Evolutionary conservation across 2,113 vertebrate species (phyloP), one percentile per base, ranked within the genome.

Genomic region (Syrrhaptes paradoxus): DNA sequence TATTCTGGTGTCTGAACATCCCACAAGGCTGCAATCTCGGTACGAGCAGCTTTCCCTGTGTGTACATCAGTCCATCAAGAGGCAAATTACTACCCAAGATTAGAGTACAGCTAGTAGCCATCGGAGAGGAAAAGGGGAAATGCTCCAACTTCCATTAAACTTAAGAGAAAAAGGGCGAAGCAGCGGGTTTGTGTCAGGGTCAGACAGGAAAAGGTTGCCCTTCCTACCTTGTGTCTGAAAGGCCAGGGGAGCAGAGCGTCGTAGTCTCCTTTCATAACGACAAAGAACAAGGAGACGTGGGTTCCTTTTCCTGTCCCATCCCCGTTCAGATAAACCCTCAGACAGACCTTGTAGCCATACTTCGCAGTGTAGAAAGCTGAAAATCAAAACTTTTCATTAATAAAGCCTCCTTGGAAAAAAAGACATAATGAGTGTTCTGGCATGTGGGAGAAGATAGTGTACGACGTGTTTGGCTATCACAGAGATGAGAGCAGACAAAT

Each of bases 261-360:
- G 1, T 99, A 98, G 21, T 98, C 98, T 41, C 99, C 99, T 75
- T 94, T 98, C 98, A 99, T 99, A 66, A 99, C 97, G 16, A 99
- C 98, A 5, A 99, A 98, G 96, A 99, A 99, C 43, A 99, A 97
- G 4, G 99, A 99, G 94, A 99, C 52, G 65, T 99, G 98, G 6
- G 98, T 98, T 20, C 98, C 98, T 43, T 97, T 98, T 21, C 98
- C 98, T 0, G 96, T 92, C 21, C 99, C 99, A 3, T 99, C 99
- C 8, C 99, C 99, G 0, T 98, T 98, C 95, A 99, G 97, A 85
- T 98, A 99, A 34, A 99, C 95, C 54, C 98, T 97, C 96, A 99
- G 96, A 41, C 98, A 98, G 71, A 98, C 94, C 89, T 98, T 99
- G 94, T 98, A 99, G 62, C 99, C 99, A 0, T 99, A 99, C 67